Base-by-base conservation (phyloP, 2,113 vertebrate species). In the Oncorhynchus tshawytscha region DNA sequence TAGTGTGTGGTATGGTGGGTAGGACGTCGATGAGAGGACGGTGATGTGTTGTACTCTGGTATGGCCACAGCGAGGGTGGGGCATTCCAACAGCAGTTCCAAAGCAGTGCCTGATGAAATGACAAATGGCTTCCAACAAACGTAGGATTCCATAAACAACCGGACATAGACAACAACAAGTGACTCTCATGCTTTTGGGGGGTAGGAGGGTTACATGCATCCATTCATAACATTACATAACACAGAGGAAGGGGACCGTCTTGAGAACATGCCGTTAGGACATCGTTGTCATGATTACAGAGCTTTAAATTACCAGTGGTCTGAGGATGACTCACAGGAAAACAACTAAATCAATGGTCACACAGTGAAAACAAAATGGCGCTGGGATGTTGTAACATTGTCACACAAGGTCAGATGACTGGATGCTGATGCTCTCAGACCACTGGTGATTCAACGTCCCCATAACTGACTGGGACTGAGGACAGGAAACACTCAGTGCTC, bases 261-360 rank as follows among this genome's bases (percentile, higher is more conserved):
- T 88, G 90, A 88, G 51, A 75, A 86, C 93, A 92, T 93, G 92
- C 93, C 87, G 66, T 72, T 88, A 27, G 72, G 78, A 92, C 82
- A 78, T 75, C 22, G 60, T 70, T 0, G 22, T 62, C 75, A 82
- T 70, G 11, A 49, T n/a, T 67, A 72, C 70, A 57, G 74, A 79
- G 72, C 59, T 49, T 59, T 27, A 67, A 77, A 85, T 86, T 85
- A 81, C 74, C 87, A 83, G 88, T 57, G 88, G 88, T 87, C 83
- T 85, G 73, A 76, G 48, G 72, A 68, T 8, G 70, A 72, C 39
- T 78, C 74, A 80, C 67, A 16, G 49, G 62, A 83, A 73, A 75
- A 82, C 82, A 15, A 49, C 31, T 34, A 6, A 29, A 57, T 29
- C 29, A 51, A 54, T 54, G 49, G 31, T 7, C 13, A 2, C 65